phyloP scores from a whole-genome alignment of 2,113 vertebrate genomes.

The Rallus limicola region DNA sequence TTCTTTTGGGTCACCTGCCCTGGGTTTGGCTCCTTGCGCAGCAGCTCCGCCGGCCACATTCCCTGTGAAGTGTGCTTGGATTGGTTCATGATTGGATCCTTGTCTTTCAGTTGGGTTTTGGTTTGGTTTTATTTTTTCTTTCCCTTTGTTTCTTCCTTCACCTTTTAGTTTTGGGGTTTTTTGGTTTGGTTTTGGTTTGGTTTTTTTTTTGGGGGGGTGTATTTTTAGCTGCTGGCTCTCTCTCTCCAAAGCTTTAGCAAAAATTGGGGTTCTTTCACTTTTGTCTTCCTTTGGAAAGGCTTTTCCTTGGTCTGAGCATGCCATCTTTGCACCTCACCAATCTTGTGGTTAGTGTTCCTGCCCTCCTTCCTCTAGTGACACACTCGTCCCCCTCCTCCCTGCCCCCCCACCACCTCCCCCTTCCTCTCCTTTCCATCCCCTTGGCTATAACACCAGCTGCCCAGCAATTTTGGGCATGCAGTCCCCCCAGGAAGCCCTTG shows the following conservation, averaged over 20 bases:
- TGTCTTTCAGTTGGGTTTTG: background rate
- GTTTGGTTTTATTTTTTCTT: background rate
- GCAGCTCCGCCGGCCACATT: conserved; percentile 80
- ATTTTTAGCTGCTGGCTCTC: conserved; percentile 83
- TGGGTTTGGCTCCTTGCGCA: conserved; percentile 77
- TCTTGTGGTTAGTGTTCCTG: conserved; percentile 86
- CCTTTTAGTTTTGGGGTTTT: background rate
- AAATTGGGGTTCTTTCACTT: conserved; percentile 78
- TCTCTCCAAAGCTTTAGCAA: conserved; percentile 87
- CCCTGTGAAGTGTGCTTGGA: conserved; percentile 79
- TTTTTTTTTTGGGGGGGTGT: conserved; percentile 46
- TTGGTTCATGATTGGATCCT: conserved; percentile 68
- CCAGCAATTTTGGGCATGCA: background rate
- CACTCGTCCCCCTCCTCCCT: conserved; percentile 57
- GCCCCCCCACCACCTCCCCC: background rate
- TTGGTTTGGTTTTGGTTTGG: background rate
- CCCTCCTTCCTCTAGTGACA: conserved; percentile 76
- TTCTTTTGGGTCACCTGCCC: conserved; percentile 71
- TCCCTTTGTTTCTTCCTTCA: background rate
- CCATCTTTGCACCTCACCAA: conserved; percentile 95
- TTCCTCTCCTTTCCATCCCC: background rate
- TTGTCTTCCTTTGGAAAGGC: conserved; percentile 80
- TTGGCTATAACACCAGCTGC: conserved; percentile 42
- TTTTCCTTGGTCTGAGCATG: conserved; percentile 90
- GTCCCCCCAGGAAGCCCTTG: background rate